Evolutionary conservation across 2,888 invertebrate genomes (phyloP).

Genomic region (Cremastobaeus sp.): DNA sequence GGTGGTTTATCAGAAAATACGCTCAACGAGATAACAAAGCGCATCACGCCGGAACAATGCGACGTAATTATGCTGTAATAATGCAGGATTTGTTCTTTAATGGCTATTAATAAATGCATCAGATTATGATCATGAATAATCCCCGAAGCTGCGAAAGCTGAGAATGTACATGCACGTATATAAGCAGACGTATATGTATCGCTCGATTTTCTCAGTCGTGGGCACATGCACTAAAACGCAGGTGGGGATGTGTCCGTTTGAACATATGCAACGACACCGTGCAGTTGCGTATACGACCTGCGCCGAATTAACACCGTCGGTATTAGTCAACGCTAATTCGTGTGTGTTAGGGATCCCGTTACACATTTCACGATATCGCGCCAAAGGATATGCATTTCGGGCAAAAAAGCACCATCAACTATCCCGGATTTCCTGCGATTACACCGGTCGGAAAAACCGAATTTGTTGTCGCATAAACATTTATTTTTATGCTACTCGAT

Average conservation of each 20-base stretch:
- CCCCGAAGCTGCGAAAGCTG: slow-evolving; percentile 7
- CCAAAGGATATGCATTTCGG: slow-evolving; percentile 9
- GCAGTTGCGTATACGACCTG: slow-evolving; percentile 27
- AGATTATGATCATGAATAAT: slow-evolving; percentile 27
- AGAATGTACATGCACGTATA: too few species aligned
- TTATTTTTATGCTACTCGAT: neutral
- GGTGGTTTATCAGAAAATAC: slow-evolving; percentile 8
- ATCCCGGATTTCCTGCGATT: slow-evolving; percentile 35
- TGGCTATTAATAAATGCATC: slow-evolving; percentile 32
- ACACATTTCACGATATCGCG: slow-evolving; percentile 26
- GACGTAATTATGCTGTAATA: slow-evolving; percentile 11
- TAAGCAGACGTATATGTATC: slow-evolving; percentile 5
- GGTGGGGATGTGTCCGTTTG: slow-evolving; percentile 10
- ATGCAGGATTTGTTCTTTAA: slow-evolving; percentile 29
- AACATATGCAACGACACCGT: slow-evolving; percentile 29
- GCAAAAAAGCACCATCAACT: slow-evolving; percentile 24
- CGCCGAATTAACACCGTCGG: slow-evolving; percentile 32
- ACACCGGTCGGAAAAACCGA: neutral
- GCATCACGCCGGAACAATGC: slow-evolving; percentile 14
- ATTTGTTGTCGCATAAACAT: neutral
- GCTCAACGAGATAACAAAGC: slow-evolving; percentile 16
- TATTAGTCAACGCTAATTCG: slow-evolving; percentile 38
- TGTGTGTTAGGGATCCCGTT: slow-evolving; percentile 29
- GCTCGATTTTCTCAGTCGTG: slow-evolving; percentile 22
- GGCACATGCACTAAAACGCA: slow-evolving; percentile 32